Conservation (phyloP, 2,888 invertebrate genomes). For the Limnephilus lunatus region DNA sequence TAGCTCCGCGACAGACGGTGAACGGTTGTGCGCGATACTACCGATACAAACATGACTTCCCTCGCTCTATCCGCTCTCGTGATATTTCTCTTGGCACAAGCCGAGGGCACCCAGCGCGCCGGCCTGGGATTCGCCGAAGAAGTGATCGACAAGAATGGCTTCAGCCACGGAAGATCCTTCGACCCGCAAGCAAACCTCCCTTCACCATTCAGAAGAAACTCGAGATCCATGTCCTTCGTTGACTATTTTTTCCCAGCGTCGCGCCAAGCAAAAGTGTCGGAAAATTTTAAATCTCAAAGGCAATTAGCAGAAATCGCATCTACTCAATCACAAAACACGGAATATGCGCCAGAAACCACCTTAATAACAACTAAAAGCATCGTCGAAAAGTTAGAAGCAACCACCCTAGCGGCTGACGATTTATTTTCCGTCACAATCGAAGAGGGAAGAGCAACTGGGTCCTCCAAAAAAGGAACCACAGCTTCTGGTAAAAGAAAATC, state of each 20-base stretch:
- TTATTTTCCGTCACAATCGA: constrained; percentile 66
- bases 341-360: constrained; percentile 68
- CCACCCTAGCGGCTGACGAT: constrained; percentile 70
- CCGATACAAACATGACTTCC: constrained; percentile 71
- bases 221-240: constrained; percentile 74
- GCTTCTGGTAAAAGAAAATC: constrained; percentile 54
- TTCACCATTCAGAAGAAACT: constrained; percentile 70
- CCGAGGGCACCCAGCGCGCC: constrained; percentile 71
- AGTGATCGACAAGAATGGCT: constrained; percentile 63
- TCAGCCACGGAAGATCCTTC: neutral
- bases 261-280: constrained; percentile 76
- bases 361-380: constrained; percentile 66
- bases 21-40: constrained; percentile 63
- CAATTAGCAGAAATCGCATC: constrained; percentile 71
- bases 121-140: constrained; percentile 71
- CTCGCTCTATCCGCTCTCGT: constrained; percentile 72
- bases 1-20: constrained; percentile 60
- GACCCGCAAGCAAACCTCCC: constrained; percentile 66
- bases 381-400: constrained; percentile 67
- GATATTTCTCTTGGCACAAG: constrained; percentile 75
- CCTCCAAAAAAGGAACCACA: constrained; percentile 59
- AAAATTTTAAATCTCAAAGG: constrained; percentile 72
- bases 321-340: constrained; percentile 68
- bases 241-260: constrained; percentile 77
- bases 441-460: constrained; percentile 65